Conservation (phyloP, 2,888 invertebrate genomes). For the Ectemnius continuus region DNA sequence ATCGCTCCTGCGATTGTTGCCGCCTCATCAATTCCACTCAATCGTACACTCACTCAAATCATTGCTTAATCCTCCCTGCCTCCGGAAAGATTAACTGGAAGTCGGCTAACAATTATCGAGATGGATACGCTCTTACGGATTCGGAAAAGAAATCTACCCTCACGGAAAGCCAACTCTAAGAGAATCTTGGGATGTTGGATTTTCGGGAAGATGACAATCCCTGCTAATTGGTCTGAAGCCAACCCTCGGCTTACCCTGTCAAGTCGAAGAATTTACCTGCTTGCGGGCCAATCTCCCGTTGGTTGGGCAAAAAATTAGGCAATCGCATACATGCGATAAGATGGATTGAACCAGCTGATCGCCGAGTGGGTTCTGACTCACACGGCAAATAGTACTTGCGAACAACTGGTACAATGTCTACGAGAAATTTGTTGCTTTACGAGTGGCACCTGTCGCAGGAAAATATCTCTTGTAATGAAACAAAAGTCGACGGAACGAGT, state of each 20-base stretch:
- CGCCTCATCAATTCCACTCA: too few species aligned
- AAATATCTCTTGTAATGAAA: too few species aligned
- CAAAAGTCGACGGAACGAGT: neutral
- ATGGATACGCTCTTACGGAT: too few species aligned
- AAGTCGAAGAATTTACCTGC: slow-evolving; percentile 22
- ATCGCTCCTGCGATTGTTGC: neutral
- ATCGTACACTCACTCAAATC: too few species aligned
- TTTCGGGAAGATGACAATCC: slow-evolving; percentile 95
- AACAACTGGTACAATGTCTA: too few species aligned
- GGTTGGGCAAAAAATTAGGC: neutral
- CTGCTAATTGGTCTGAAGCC: slow-evolving; percentile 39
- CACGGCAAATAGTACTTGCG: too few species aligned
- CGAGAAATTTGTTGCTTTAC: too few species aligned
- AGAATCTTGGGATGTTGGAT: slow-evolving; percentile 93
- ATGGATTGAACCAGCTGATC: slow-evolving; percentile 9
- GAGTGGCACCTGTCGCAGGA: neutral
- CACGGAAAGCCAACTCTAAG: slow-evolving; percentile 85
- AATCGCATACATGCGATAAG: neutral
- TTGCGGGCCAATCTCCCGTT: neutral
- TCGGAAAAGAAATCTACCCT: too few species aligned
- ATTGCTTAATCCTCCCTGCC: too few species aligned
- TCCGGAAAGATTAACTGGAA: too few species aligned
- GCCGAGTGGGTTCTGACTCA: neutral
- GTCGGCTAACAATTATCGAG: too few species aligned
- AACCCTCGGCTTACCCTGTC: slow-evolving; percentile 35